These are phyloP conservation scores for Rutpela maculata DNA, from an alignment of 2,888 invertebrate genomes.

Conservation along the genomic window DNA sequence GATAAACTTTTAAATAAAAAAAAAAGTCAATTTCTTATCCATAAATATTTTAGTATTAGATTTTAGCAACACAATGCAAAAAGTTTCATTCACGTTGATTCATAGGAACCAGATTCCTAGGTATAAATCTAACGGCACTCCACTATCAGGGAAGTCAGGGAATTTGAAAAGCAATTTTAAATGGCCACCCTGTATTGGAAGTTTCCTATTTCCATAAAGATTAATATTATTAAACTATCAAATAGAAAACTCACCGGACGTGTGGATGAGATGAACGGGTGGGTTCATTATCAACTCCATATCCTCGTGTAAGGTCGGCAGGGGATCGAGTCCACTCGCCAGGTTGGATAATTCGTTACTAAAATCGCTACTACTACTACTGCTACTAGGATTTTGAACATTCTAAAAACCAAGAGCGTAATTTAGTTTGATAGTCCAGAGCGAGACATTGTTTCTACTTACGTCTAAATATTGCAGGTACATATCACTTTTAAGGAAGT, in stretches of 20 bases:
- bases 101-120: too few relatives aligned
- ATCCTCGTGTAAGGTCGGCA: slow-evolving; percentile 93
- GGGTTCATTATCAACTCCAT: slow-evolving; percentile 79
- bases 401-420: slow-evolving; percentile 61
- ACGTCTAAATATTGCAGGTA: slow-evolving; percentile 90
- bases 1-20: too few relatives aligned
- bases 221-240: too few relatives aligned
- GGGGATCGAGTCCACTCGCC: slow-evolving; percentile 71
- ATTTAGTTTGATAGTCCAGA: not conserved
- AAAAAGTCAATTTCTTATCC: too few relatives aligned
- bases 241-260: slow-evolving; percentile 64
- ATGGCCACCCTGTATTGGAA: too few relatives aligned
- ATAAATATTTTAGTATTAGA: too few relatives aligned
- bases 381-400: slow-evolving; percentile 69
- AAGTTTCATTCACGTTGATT: too few relatives aligned
- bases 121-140: too few relatives aligned
- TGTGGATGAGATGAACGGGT: slow-evolving; percentile 64
- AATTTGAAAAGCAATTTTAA: too few relatives aligned
- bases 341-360: slow-evolving; percentile 70
- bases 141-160: too few relatives aligned
- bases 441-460: slow-evolving; percentile 67
- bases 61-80: too few relatives aligned
- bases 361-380: slow-evolving; percentile 70
- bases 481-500: slow-evolving; percentile 94
- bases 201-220: too few relatives aligned